Percentiles rank a stretch among this genome's conserved stretches.
These are phyloP conservation scores for Melitaea athalia DNA, from an alignment of 2,888 invertebrate genomes.

Conservation along the genomic window DNA sequence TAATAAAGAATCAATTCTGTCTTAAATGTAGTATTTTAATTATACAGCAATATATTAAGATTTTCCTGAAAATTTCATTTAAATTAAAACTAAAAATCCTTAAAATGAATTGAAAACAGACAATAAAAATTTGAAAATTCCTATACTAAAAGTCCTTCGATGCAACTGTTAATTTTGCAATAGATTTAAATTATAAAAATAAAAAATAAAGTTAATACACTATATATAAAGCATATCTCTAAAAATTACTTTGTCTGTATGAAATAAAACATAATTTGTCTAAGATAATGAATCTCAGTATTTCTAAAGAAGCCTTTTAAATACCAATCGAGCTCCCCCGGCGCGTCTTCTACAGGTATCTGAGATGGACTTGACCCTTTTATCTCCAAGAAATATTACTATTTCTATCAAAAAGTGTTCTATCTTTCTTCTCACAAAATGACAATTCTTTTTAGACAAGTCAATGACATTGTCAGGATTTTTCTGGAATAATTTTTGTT, in stretches of 20 bases:
- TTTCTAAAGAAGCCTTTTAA: neutral
- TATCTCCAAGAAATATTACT: slow-evolving; percentile 2
- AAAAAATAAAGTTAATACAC: neutral
- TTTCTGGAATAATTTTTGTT: neutral
- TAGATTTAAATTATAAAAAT: neutral
- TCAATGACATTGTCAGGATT: neutral
- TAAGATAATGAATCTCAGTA: slow-evolving; percentile 2
- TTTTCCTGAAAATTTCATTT: too few species aligned
- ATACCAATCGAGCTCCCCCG: neutral
- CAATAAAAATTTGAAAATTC: too few species aligned
- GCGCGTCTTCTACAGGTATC: slow-evolving; percentile 1
- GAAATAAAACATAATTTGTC: neutral
- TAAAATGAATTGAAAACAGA: too few species aligned
- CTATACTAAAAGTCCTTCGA: too few species aligned
- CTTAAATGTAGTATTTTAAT: too few species aligned
- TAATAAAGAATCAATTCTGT: too few species aligned
- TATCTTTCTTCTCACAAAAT: neutral
- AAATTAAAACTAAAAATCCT: too few species aligned
- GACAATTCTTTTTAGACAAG: neutral
- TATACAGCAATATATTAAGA: too few species aligned
- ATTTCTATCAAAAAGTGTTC: slow-evolving; percentile 13
- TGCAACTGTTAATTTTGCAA: too few species aligned
- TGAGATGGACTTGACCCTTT: neutral
- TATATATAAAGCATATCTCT: neutral
- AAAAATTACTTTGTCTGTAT: neutral